Evolutionary conservation across 2,113 vertebrate species (phyloP).

Genomic region (Maccullochella peelii): DNA sequence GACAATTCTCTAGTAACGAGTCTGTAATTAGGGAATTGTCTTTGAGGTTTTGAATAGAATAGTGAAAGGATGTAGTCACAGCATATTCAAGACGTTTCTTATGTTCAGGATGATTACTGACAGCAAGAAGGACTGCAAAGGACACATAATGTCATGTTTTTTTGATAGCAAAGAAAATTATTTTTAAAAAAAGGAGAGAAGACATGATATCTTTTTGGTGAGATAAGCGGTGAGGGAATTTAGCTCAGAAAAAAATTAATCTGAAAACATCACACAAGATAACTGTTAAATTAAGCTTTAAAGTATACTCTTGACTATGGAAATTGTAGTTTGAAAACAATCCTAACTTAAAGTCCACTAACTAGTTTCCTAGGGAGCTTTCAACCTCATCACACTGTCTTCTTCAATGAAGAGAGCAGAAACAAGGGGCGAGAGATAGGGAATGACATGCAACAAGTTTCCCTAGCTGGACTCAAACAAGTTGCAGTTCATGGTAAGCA

Average conservation of each 20-base stretch:
- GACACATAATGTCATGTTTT: slow-evolving; percentile 22
- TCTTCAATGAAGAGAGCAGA: not conserved
- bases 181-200: not conserved
- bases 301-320: not conserved
- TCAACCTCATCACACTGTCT: not conserved
- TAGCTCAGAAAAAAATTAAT: not conserved
- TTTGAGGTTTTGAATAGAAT: slow-evolving; percentile 58
- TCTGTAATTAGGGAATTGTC: slow-evolving; percentile 62
- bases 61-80: slow-evolving; percentile 46
- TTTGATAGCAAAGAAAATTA: not conserved
- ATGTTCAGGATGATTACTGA: slow-evolving; percentile 24
- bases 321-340: not conserved
- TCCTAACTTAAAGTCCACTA: not conserved
- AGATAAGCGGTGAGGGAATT: not conserved
- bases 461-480: not conserved
- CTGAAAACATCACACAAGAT: not conserved
- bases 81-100: slow-evolving; percentile 14
- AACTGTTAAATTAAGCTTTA: too few species aligned
- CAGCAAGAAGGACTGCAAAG: not conserved
- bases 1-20: slow-evolving; percentile 30
- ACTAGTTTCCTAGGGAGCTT: not conserved
- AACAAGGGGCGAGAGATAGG: not conserved
- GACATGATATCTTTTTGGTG: not conserved
- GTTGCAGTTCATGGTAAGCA: too few species aligned
- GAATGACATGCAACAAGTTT: not conserved